Percentiles rank a stretch among this genome's conserved stretches.
Conservation (phyloP, 2,888 invertebrate species). For the Pedicia rivosa region DNA sequence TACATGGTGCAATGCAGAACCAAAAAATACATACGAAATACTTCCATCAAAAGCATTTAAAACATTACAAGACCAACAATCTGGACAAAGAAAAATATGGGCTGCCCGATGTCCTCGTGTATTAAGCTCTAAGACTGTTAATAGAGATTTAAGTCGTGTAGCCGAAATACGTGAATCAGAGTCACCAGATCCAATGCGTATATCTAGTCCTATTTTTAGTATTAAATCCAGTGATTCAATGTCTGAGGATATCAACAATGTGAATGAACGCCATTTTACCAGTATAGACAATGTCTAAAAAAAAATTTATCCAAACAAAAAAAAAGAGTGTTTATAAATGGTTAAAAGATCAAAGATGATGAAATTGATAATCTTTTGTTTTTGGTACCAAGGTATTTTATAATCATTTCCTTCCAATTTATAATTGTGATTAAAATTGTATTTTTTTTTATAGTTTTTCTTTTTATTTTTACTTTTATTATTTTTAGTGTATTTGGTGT, state of each 20-base stretch:
- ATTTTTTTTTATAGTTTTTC: no score
- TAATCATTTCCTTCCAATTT: no score
- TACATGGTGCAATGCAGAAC: slow-evolving; percentile 30
- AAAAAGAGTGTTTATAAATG: no score
- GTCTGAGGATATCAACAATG: slow-evolving; percentile 2
- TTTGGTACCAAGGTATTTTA: no score
- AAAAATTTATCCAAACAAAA: no score
- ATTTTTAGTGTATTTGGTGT: no score
- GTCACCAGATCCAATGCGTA: slow-evolving; percentile 24
- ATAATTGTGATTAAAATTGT: no score
- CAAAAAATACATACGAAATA: slow-evolving; percentile 27
- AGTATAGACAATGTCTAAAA: no score
- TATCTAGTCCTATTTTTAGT: slow-evolving; percentile 15
- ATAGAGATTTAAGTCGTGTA: slow-evolving; percentile 33
- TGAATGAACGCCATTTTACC: no score
- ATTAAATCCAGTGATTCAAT: slow-evolving; percentile 10
- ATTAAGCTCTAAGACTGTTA: slow-evolving; percentile 40
- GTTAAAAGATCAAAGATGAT: no score
- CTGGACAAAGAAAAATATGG: slow-evolving; percentile 31
- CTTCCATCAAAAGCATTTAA: slow-evolving; percentile 42
- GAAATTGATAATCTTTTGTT: no score
- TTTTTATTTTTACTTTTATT: no score
- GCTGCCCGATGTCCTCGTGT: slow-evolving; percentile 46
- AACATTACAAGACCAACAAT: slow-evolving; percentile 34
- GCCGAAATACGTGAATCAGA: slow-evolving; percentile 24